These are phyloP conservation scores for Dolichomitus sp. DNA, from an alignment of 2,888 invertebrate genomes.

Conservation along the genomic window DNA sequence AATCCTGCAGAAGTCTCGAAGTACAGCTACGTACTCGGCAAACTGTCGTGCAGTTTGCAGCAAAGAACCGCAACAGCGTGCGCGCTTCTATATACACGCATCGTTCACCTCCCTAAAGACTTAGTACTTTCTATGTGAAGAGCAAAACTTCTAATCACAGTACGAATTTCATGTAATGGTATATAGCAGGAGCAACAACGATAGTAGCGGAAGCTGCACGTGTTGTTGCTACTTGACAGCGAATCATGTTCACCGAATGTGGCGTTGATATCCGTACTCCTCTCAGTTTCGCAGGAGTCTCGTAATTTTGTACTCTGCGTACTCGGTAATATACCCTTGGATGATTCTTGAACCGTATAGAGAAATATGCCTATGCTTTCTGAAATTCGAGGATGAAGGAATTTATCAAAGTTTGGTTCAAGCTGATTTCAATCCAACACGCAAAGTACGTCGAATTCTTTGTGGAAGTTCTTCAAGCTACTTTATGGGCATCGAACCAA, in stretches of 20 bases:
- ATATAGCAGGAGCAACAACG: slow-evolving; percentile 1
- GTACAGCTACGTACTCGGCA: slow-evolving; percentile 44
- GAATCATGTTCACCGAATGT: slow-evolving; percentile 11
- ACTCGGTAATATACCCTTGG: not conserved
- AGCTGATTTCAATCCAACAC: not conserved
- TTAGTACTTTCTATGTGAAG: slow-evolving; percentile 47
- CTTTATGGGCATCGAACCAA: not conserved
- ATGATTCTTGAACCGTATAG: not conserved
- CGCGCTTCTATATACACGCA: not conserved
- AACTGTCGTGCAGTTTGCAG: slow-evolving; percentile 29
- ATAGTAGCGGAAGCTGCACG: too few species aligned
- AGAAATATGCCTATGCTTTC: not conserved
- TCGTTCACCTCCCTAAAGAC: slow-evolving; percentile 45
- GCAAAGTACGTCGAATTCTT: not conserved
- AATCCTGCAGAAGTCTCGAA: slow-evolving; percentile 52
- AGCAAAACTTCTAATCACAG: slow-evolving; percentile 38
- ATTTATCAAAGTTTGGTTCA: slow-evolving; percentile 16
- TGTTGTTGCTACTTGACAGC: not conserved
- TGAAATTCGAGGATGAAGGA: slow-evolving; percentile 24
- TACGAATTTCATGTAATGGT: slow-evolving; percentile 20
- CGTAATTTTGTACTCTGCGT: not conserved
- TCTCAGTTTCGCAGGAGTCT: not conserved
- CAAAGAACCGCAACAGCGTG: slow-evolving; percentile 30
- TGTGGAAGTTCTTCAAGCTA: not conserved
- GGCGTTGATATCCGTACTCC: not conserved